A percentile compares a stretch with the other conserved stretches of the same genome.
Conservation (phyloP, 1,140 invertebrate genomes). For the Lethrus apterus region DNA sequence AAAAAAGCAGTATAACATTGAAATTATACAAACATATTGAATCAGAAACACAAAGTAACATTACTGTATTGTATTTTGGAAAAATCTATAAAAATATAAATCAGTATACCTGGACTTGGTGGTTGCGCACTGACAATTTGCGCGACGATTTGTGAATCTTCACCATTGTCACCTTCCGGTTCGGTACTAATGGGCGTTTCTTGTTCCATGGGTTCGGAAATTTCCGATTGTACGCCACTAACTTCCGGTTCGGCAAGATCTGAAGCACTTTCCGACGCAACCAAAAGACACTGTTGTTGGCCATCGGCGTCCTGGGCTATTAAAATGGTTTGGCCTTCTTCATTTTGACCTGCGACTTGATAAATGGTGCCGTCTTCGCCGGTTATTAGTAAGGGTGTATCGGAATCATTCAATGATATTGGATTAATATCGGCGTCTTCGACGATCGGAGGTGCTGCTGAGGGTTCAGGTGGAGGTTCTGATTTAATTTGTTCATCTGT, state of each 20-base stretch:
- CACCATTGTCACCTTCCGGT: conserved; percentile 41
- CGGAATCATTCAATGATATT: conserved; percentile 33
- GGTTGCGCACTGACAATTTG: conserved; percentile 74
- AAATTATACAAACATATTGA: conserved; percentile 4
- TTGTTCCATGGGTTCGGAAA: conserved; percentile 43
- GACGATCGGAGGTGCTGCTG: conserved; percentile 8
- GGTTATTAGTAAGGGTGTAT: conserved; percentile 54
- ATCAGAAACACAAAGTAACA: no score
- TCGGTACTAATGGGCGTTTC: conserved; percentile 24
- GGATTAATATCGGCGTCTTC: conserved; percentile 22
- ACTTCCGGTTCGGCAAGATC: conserved; percentile 38
- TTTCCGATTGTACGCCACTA: conserved; percentile 52
- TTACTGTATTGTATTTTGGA: no score
- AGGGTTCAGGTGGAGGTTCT: conserved; percentile 9
- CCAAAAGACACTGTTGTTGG: conserved; percentile 62
- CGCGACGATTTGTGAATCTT: conserved; percentile 65
- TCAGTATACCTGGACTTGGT: conserved; percentile 60
- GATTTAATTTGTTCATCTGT: conserved; percentile 12
- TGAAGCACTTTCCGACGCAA: conserved; percentile 51
- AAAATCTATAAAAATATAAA: no score
- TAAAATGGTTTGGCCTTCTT: conserved; percentile 63
- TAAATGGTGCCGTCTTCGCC: conserved; percentile 62
- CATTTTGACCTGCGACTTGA: conserved; percentile 66
- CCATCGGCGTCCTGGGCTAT: conserved; percentile 57
- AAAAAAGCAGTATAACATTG: conserved; percentile 15